Base-by-base conservation (phyloP, 2,797 vertebrate species). In the Rhabdophis nuchalis region DNA sequence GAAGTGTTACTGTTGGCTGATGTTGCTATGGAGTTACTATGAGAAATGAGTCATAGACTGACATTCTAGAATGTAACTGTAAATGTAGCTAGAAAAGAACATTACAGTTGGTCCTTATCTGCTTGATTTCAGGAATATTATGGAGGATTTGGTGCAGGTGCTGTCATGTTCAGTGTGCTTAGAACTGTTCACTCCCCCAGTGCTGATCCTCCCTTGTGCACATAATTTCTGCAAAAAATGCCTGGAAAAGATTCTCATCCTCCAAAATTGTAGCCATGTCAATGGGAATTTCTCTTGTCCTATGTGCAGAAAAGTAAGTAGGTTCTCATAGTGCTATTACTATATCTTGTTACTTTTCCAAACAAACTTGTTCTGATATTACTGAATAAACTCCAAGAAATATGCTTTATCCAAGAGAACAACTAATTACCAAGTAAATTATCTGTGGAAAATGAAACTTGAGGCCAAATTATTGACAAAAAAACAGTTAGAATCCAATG, bases 211-310 rank as follows among this genome's bases (percentile, higher is more conserved):
- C 27, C 91, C 92, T 60, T 96, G 95, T 27, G 89, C 94, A n/a
- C 90, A 93, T 85, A 96, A 93, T 93, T 96, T 95, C 91, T 97
- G 96, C 92, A 95, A 92, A 86, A 91, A 93, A 85, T 94, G 95
- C 91, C 91, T 96, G 85, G 95, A 96, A 64, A 93, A 95, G 52
- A 93, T 93, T n/a, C 88, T 94, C 27, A 85, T 91, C 85, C 88
- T 57, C 1, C 94, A 95, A 72, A 94, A 93, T 25, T 92, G 93
- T 20, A 87, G 14, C 29, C 93, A 92, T 0, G 23, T 89, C 13
- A 77, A 90, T 0, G 92, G 94, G 8, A 87, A 92, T 60, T 94
- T 95, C 87, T 92, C 88, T 46, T 94, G 93, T 61, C 96, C 95
- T 9, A 50, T 95, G 50, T 96, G 93, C 68, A 89, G 94, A 88